phyloP scores from a whole-genome alignment of 2,888 invertebrate species.

The Itoplectis maculator region DNA sequence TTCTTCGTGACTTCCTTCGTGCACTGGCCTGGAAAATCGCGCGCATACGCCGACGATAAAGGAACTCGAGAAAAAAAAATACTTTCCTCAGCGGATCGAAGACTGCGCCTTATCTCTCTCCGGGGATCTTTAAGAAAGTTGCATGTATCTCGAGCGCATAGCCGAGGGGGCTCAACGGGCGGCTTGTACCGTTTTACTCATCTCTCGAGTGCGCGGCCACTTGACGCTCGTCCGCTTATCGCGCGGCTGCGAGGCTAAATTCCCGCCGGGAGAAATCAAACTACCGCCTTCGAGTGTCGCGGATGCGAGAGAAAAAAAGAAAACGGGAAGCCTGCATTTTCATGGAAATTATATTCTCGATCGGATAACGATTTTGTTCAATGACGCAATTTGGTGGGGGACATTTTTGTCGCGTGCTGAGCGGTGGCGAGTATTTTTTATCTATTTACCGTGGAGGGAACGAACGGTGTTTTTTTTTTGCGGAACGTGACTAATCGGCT shows the following conservation, averaged over 20 bases:
- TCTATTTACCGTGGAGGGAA: neutral
- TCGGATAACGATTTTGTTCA: slow-evolving; percentile 2
- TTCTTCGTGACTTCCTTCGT: slow-evolving; percentile 13
- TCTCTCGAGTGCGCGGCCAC: slow-evolving; percentile 35
- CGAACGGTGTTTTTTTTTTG: neutral
- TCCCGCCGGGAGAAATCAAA: slow-evolving; percentile 11
- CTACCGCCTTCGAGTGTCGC: neutral
- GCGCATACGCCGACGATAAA: slow-evolving; percentile 11
- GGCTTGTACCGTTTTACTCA: slow-evolving; percentile 37
- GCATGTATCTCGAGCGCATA: slow-evolving; percentile 28
- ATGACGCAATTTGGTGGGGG: slow-evolving; percentile 3
- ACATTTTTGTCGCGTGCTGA: slow-evolving; percentile 10
- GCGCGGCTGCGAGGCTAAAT: slow-evolving; percentile 29
- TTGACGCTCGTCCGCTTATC: slow-evolving; percentile 32
- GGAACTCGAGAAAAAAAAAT: slow-evolving; percentile 11
- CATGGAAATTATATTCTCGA: slow-evolving; percentile 20
- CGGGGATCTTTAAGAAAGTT: slow-evolving; percentile 52
- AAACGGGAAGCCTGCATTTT: slow-evolving; percentile 4
- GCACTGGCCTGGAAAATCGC: neutral
- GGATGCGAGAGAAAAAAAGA: neutral
- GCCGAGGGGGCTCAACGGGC: neutral
- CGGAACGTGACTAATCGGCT: slow-evolving; percentile 51
- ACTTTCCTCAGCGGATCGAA: slow-evolving; percentile 40
- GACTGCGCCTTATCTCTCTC: slow-evolving; percentile 15
- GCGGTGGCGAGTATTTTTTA: slow-evolving; percentile 24